Base-by-base conservation (phyloP, 2,113 vertebrate genomes). In the Aix galericulata region DNA sequence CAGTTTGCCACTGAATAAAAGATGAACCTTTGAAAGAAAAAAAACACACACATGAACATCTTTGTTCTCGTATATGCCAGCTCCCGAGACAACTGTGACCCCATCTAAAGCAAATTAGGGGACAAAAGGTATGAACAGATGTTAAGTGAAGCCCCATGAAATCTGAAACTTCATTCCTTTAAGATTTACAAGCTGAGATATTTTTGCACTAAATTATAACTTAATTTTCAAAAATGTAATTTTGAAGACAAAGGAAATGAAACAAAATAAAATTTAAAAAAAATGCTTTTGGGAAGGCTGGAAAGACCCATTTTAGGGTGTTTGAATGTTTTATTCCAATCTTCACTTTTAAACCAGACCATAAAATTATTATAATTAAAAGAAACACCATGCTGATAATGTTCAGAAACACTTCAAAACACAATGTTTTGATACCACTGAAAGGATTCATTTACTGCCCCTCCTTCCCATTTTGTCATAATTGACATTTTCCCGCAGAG, bases 361-460 rank as follows among this genome's bases (percentile, higher is more conserved):
- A 69, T 86, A 53, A 87, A 82, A 86, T 69, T 66, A 80, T 73
- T 94, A 69, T 88, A 58, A 91, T 94, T 89, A 86, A 64, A 91
- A 88, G 63, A 91, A 94, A 88, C 5, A 71, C 40, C 72, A 90
- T 66, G 55, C 50, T 81, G 82, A 62, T 88, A 88, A 76, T 74
- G 44, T 88, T 80, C 55, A 90, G 55, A 86, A 96, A 55, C 27
- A 59, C 52, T 81, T 88, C 18, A 81, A 76, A 88, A 83, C 11
- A 83, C 59, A 86, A 83, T 92, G 50, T 67, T 93, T 95, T 88
- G n/a, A 63, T 93, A 77, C 9, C 14, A 77, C 18, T 74, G 59
- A 91, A 78, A 94, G 40, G 72, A 86, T 71, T 90, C n/a, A 77
- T 77, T 90, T 86, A n/a, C 79, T 46, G 67, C 1, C 27, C 58